Percentiles rank a stretch among this genome's conserved stretches.
phyloP scores from a whole-genome alignment of 2,797 vertebrate genomes.

The Tragopan temminckii region DNA sequence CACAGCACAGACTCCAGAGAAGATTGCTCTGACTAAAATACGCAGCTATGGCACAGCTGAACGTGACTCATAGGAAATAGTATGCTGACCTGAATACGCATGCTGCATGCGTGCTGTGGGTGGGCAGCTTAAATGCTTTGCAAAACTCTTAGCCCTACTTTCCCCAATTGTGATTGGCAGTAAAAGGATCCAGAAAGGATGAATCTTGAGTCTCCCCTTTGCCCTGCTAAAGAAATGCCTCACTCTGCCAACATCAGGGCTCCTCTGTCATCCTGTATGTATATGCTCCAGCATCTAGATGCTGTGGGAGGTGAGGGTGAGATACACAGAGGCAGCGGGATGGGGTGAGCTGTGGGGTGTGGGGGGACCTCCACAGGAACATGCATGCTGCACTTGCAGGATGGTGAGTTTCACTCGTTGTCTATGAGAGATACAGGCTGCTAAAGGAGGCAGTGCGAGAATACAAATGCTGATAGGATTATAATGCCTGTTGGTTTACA shows the following conservation, averaged over 20 bases:
- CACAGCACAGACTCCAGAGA: constrained; percentile 40
- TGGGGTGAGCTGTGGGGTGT: neutral
- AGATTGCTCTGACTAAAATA: constrained; percentile 56
- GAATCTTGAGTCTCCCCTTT: neutral
- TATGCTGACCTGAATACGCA: constrained; percentile 64
- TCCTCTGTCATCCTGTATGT: neutral
- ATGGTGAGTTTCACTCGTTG: neutral
- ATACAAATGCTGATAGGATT: neutral
- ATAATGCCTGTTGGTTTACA: neutral
- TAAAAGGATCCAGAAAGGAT: neutral
- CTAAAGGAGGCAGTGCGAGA: neutral
- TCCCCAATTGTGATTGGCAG: neutral
- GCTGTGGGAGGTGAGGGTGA: neutral
- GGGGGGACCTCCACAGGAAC: neutral
- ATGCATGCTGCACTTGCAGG: neutral
- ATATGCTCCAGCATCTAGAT: neutral
- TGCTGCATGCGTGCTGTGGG: constrained; percentile 19
- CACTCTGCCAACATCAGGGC: neutral
- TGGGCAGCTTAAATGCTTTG: constrained; percentile 7
- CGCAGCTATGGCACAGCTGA: constrained; percentile 64
- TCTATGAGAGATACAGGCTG: neutral
- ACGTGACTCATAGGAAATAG: constrained; percentile 61
- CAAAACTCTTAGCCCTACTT: constrained; percentile 9
- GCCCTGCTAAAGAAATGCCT: neutral
- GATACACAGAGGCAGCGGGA: neutral